A percentile compares a stretch with the other conserved stretches of the same genome.
These are phyloP conservation scores for Macrobrachium rosenbergii DNA, from an alignment of 1,140 invertebrate species.

Conservation along the genomic window DNA sequence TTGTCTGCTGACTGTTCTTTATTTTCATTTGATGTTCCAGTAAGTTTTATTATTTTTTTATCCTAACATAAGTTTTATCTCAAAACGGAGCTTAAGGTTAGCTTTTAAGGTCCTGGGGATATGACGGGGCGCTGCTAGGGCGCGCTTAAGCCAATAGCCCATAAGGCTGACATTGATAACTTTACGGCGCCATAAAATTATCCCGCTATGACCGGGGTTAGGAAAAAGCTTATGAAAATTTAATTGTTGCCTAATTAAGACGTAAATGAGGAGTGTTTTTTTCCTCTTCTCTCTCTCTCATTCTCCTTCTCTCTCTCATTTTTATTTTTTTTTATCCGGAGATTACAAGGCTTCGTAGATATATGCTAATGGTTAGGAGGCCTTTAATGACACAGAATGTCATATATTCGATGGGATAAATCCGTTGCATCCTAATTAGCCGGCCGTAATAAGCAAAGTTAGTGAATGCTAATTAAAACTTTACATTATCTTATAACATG, in stretches of 20 bases:
- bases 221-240: constrained; percentile 62
- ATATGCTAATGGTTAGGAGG: constrained; percentile 38
- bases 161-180: constrained; percentile 46
- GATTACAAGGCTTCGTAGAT: constrained; percentile 16
- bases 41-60: constrained; percentile 7
- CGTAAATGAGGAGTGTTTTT: constrained; percentile 32
- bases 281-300: not conserved
- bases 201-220: constrained; percentile 56
- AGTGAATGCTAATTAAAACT: constrained; percentile 40
- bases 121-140: not conserved
- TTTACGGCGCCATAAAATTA: constrained; percentile 58
- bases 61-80: constrained; percentile 53
- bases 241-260: constrained; percentile 60
- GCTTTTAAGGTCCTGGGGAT: not conserved
- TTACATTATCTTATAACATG: constrained; percentile 45
- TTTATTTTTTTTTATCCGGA: not conserved
- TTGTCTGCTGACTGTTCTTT: constrained; percentile 41
- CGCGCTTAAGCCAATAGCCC: constrained; percentile 38
- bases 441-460: constrained; percentile 39
- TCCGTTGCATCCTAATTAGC: constrained; percentile 42
- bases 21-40: too few relatives aligned
- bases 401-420: constrained; percentile 35
- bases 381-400: constrained; percentile 39
- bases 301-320: not conserved
- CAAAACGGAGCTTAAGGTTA: not conserved